Evolutionary conservation across 1,140 invertebrate genomes (phyloP), one percentile per base, ranked within the genome.

Genomic region (Pachypeltis micranthus): DNA sequence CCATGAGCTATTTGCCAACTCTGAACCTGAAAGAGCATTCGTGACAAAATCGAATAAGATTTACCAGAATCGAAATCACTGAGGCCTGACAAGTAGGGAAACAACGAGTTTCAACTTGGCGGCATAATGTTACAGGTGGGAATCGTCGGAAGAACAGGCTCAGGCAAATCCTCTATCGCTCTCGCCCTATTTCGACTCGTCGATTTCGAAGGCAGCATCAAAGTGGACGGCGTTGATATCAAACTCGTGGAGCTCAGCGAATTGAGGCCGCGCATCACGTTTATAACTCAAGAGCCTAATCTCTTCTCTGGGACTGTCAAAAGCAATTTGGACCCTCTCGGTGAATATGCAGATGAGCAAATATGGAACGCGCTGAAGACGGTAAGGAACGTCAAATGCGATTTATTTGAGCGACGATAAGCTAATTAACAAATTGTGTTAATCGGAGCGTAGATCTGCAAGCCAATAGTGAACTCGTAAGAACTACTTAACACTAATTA

Each of bases 141-240:
- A 59, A 76, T 82, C 55, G 76, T 81, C 39, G 80, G 80, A 19
- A 67, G 80, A 55, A 81, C 79, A 21, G 80, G 79, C 19, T 78
- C 78, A 47, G 79, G 80, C 1, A 81, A 82, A 61, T 78, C 76
- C 2, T 78, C 78, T 12, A 65, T 81, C 21, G 75, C 77, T 0
- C 65, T 79, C 10, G 77, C 76, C 7, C 66, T 81, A 55, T 80
- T 81, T 65, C 71, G 80, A 55, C 72, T 81, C 47, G 72, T 79
- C 57, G 79, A 81, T 66, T 61, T 77, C 0, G 66, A 60, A 21
- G 69, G 69, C 21, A 77, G 77, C 2, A 82, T 83, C 51, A 58
- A 72, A 16, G 77, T 85, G 44, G 84, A 84, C 70, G 77, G 73
- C 2, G 70, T 80, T 23, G 74, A 82, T 44, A 70, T 69, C 29